phyloP scores from a whole-genome alignment of 2,797 vertebrate species.

The Sebastes trivittatus region DNA sequence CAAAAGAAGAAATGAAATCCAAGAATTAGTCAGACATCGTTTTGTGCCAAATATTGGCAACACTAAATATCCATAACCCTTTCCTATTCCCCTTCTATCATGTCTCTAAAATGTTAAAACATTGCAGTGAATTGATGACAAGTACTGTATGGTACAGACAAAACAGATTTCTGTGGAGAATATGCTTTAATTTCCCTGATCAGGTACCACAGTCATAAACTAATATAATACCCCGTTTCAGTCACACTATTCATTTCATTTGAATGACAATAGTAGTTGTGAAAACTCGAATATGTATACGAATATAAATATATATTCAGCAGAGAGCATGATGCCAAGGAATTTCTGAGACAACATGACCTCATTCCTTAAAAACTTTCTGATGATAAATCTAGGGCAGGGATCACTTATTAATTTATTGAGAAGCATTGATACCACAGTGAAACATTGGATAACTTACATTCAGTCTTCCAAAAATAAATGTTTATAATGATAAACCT shows the following conservation, averaged over 20 bases:
- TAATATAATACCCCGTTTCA: background rate
- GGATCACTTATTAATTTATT: background rate
- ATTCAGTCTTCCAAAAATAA: background rate
- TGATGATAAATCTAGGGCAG: background rate
- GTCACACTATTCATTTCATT: background rate
- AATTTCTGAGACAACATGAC: background rate
- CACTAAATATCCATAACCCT: background rate
- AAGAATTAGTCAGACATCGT: slow-evolving; percentile 8
- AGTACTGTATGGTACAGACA: background rate
- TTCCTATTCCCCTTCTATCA: background rate
- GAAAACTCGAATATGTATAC: background rate
- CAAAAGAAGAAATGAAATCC: slow-evolving; percentile 10
- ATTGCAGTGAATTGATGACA: background rate
- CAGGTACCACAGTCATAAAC: background rate
- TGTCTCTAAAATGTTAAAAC: background rate
- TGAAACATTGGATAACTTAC: background rate
- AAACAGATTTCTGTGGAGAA: background rate
- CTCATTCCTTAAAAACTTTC: background rate
- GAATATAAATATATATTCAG: background rate
- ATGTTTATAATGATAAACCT: background rate
- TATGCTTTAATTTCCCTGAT: background rate
- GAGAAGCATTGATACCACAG: background rate
- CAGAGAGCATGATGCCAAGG: background rate
- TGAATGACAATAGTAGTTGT: background rate
- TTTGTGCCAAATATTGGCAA: background rate